Evolutionary conservation across 2,113 vertebrate genomes (phyloP), one percentile per base, ranked within the genome.

Genomic region (Oriolus oriolus): DNA sequence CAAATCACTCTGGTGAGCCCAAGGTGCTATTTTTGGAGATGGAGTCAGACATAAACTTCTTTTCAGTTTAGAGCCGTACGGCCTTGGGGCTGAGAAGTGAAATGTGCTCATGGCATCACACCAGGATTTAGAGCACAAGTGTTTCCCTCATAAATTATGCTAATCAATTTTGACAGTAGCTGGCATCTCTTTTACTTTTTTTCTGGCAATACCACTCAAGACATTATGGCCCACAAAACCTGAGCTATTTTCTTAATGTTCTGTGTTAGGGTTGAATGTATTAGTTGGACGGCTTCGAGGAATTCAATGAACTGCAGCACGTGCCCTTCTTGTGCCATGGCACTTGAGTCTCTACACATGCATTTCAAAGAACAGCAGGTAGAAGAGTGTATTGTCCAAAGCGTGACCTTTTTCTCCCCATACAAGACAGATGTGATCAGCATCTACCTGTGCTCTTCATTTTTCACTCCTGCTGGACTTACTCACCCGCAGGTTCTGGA

Each of bases 401-500:
- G 60, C 33, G 41, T 45, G 39, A 39, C 4, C 16, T 47, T 69
- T 16, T 86, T 50, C 39, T 84, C 26, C 64, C 26, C 20, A 9
- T 27, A 52, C 16, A 57, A 50, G 44, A 65, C 1, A 5, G 24
- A 65, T 20, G 21, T 57, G 35, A 47, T 61, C 41, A 52, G n/a
- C 45, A 35, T 47, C 70, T 86, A 41, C 35, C 57, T 64, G 8
- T 37, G 21, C 50, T 87, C 27, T 52, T 59, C 15, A 73, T n/a
- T 66, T 82, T 64, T 69, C 18, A 10, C 37, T 70, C 33, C 35
- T 35, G 23, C 35, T 5, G 6, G 71, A 76, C 47, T 64, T 49
- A 95, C 98, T 98, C 91, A 99, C 99, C 98, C 98, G 98, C 78
- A 99, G 95, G 69, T 98, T 98, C 94, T 99, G 99, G 86, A 98